Conservation (phyloP, 2,888 invertebrate genomes). For the Lycocerus yunnanus region DNA sequence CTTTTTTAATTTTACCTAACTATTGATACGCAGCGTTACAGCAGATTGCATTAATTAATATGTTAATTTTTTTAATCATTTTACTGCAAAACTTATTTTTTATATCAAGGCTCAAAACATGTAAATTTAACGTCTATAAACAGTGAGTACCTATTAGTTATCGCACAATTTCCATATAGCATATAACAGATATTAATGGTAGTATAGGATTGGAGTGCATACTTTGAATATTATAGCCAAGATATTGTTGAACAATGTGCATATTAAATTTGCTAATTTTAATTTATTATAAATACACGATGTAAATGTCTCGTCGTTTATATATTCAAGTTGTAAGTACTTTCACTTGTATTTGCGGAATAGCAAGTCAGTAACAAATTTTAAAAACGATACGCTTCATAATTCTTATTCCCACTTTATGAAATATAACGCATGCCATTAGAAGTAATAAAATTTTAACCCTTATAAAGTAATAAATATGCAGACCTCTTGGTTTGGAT, state of each 20-base stretch:
- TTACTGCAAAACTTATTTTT: not conserved
- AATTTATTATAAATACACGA: not conserved
- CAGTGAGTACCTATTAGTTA: not conserved
- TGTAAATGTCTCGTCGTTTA: no score
- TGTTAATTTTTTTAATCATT: slow-evolving; percentile 7
- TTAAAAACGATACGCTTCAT: no score
- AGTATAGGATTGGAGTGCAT: not conserved
- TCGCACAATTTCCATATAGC: not conserved
- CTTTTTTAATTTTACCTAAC: not conserved
- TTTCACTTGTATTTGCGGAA: no score
- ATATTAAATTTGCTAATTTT: not conserved
- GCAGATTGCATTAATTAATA: slow-evolving; percentile 21
- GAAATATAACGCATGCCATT: not conserved
- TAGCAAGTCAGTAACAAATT: no score
- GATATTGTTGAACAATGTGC: not conserved
- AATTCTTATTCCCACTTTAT: not conserved
- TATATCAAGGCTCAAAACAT: not conserved
- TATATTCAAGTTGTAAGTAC: no score
- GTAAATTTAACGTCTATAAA: not conserved
- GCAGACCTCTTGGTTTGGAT: slow-evolving; percentile 36
- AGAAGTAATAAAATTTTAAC: not conserved
- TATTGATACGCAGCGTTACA: not conserved
- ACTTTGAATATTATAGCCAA: not conserved
- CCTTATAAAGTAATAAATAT: not conserved
- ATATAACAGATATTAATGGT: not conserved